A percentile compares a stretch with the other conserved stretches of the same genome.
phyloP scores from a whole-genome alignment of 2,888 invertebrate species.

The Autographa pulchrina region DNA sequence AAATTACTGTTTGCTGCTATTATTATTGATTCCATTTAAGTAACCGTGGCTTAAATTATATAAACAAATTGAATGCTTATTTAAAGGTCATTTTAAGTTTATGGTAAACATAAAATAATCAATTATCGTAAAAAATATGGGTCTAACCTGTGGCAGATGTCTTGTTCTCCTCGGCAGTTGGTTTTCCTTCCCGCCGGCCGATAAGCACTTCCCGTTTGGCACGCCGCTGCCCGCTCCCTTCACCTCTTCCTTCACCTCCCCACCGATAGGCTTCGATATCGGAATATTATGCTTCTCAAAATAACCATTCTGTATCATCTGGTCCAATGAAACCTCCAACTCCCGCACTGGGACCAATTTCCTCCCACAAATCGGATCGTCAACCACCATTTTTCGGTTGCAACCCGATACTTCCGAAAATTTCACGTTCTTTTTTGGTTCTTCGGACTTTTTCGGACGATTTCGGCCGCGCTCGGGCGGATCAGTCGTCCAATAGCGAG shows the following conservation, averaged over 20 bases:
- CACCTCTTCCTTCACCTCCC: constrained; percentile 70
- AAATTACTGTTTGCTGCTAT: too few relatives aligned
- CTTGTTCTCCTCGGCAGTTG: constrained; percentile 72
- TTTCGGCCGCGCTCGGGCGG: constrained; percentile 70
- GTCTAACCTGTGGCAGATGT: constrained; percentile 84
- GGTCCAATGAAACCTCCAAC: constrained; percentile 85
- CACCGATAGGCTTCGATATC: constrained; percentile 74
- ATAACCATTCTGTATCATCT: constrained; percentile 87
- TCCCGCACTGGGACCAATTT: constrained; percentile 86
- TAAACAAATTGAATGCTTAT: too few relatives aligned
- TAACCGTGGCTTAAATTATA: too few relatives aligned
- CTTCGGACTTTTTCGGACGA: constrained; percentile 76
- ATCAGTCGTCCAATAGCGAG: constrained; percentile 84
- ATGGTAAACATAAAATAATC: neutral
- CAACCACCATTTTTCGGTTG: constrained; percentile 83
- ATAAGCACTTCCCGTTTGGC: constrained; percentile 83
- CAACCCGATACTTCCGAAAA: constrained; percentile 87
- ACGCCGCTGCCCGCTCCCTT: constrained; percentile 56
- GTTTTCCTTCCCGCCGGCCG: constrained; percentile 68
- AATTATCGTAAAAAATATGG: constrained; percentile 21
- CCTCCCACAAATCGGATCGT: constrained; percentile 82
- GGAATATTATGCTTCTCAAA: constrained; percentile 87
- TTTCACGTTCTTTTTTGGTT: constrained; percentile 85
- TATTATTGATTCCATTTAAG: too few relatives aligned
- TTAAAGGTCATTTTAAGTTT: neutral